Evolutionary conservation across 35 echinoderm and acorn worm genomes (phyloP), one percentile per base, ranked within the genome.

Genomic region (Lytechinus pictus): DNA sequence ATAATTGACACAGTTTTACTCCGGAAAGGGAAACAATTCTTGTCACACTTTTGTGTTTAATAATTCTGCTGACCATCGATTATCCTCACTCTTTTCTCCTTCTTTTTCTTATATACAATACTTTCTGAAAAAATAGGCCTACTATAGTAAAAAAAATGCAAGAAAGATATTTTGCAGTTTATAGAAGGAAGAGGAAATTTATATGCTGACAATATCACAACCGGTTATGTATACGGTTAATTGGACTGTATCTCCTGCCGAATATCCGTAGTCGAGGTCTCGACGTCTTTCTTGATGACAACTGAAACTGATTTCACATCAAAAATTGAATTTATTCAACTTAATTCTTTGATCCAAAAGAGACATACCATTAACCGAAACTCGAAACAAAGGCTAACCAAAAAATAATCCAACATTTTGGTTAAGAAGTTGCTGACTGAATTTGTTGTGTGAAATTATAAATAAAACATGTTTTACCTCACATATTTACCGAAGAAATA

Each of bases 191-290:
- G 61, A 71, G 61, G 61, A 71, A 21, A 71, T 71, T 71, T 71
- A 71, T 71, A 71, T 71, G 61, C 61, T 71, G 61, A 71, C 61
- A 71, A 71, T 71, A 71, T 71, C 61, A 71, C 16, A 71, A 71
- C 61, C 61, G 61, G 61, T 71, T 71, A 71, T 71, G 61, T 71
- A 71, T 19, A 71, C 16, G 61, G 61, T 71, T 71, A 71, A 71
- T 21, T 71, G 16, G 61, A 19, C 61, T 71, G 61, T 71, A 21
- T 71, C 61, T 71, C 61, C 61, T 71, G 61, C 16, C 24, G 61
- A 71, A 71, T 71, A 71, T 71, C 61, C 61, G 61, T 71, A 19
- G 61, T 71, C 14, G 14, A 71, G 61, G 61, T 71, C 0, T 66
- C 12, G 21, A 66, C 9, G 9, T 61, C 11, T 66, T 13, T 13